Evolutionary conservation across 2,888 invertebrate species (phyloP), one percentile per base, ranked within the genome.

Genomic region (Microchrysa polita): DNA sequence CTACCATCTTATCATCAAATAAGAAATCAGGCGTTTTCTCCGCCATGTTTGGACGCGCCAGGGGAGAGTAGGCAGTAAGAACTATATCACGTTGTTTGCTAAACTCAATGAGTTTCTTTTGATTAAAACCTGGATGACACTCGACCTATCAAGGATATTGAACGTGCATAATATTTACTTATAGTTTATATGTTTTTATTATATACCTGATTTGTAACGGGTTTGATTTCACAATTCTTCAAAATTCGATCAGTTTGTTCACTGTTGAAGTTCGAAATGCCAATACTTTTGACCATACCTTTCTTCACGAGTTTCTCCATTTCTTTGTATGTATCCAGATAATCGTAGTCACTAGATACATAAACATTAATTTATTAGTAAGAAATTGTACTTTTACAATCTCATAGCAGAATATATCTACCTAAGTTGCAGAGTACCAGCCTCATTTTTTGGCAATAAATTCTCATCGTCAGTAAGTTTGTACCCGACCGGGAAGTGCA

Each of bases 181-280:
- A 7, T 44, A 10, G 9, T 7, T 10, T 12, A 44, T 10, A 12
- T 9, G 7, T 44, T 44, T 44, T 7, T 52, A 16, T 4, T 10
- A 59, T 20, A 10, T 40, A 67, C 83, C 74, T 93, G 92, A 75
- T 89, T 88, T 1, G 87, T 87, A 0, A 88, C 91, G 0, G 93
- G 93, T 79, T 89, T 89, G 72, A 93, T 88, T 74, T 84, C 87
- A n/a, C 90, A 89, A 10, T 84, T 87, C 1, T 87, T 87, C 44
- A 95, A 80, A 9, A 96, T 79, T 65, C 92, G 86, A 61, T 91
- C 88, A 2, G 94, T 83, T 83, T 96, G 96, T 67, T 87, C 86
- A 78, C 87, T 90, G 82, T 94, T 96, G 82, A 96, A 96, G 85
- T 97, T 97, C 55, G 94, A 94, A 1, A 96, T 81, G 0, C 96